A percentile compares a stretch with the other conserved stretches of the same genome.
Conservation (phyloP, 2,113 vertebrate species). For the Rhinolophus ferrumequinum region DNA sequence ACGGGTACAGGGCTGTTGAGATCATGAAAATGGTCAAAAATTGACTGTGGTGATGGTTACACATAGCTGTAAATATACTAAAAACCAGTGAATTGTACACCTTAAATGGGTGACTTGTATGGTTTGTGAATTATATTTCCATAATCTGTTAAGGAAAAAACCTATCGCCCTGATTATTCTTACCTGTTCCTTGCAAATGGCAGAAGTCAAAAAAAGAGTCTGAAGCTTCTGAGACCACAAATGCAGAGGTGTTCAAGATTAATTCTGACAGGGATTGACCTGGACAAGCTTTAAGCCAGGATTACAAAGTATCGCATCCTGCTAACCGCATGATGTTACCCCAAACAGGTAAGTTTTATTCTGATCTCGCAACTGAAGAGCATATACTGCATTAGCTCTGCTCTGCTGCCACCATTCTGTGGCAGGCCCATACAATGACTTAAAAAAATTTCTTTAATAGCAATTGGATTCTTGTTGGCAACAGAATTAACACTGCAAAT, state of each 20-base stretch:
- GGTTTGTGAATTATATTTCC: background rate
- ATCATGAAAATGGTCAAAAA: constrained; percentile 6
- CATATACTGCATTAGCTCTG: constrained; percentile 8
- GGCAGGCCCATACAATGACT: background rate
- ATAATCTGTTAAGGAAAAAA: constrained; percentile 33
- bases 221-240: background rate
- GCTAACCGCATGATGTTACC: background rate
- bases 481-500: constrained; percentile 22
- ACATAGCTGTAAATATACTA: background rate
- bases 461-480: background rate
- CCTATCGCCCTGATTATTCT: background rate
- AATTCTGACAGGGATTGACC: constrained; percentile 20
- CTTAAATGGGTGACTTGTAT: background rate
- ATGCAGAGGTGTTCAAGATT: background rate
- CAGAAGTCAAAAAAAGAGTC: background rate
- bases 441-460: background rate
- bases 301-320: background rate
- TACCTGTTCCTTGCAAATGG: constrained; percentile 24
- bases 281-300: background rate
- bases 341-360: constrained; percentile 31
- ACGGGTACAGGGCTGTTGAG: background rate
- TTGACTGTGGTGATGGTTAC: background rate
- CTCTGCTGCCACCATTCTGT: background rate
- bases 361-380: background rate
- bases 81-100: background rate